phyloP scores from a whole-genome alignment of 2,888 invertebrate species.

The Elegia similella region DNA sequence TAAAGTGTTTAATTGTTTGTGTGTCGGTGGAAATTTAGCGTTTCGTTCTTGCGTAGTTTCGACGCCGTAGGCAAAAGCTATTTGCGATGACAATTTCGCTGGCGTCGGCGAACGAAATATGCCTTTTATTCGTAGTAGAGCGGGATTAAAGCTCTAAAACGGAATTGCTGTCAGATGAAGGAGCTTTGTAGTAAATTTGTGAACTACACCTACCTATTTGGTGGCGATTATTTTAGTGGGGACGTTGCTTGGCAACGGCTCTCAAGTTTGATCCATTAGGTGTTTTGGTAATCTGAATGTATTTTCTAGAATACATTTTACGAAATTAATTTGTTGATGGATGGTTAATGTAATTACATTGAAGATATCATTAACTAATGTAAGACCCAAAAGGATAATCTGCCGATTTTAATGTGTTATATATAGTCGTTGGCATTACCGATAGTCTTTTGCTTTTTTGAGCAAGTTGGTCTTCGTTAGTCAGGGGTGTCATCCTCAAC shows the following conservation, averaged over 20 bases:
- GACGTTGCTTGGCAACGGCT: not conserved
- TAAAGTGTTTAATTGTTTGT: slow-evolving; percentile 36
- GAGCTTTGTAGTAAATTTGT: slow-evolving; percentile 68
- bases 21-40: slow-evolving; percentile 34
- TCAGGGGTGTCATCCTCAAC: no score
- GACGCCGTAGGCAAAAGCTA: slow-evolving; percentile 73
- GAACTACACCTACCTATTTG: slow-evolving; percentile 56
- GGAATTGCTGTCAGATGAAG: slow-evolving; percentile 72
- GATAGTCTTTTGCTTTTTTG: no score
- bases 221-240: not conserved
- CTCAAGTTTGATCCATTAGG: not conserved
- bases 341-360: no score
- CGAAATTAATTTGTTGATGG: not conserved
- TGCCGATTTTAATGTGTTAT: no score
- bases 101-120: slow-evolving; percentile 79
- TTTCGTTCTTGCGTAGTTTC: slow-evolving; percentile 35
- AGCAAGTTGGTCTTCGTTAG: no score
- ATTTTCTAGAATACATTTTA: not conserved
- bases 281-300: not conserved
- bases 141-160: slow-evolving; percentile 79
- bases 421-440: no score
- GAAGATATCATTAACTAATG: no score
- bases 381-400: no score
- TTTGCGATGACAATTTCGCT: slow-evolving; percentile 81
- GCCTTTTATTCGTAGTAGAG: slow-evolving; percentile 78